These are phyloP conservation scores for Parochlus steinenii DNA, from an alignment of 2,888 invertebrate genomes.

Conservation along the genomic window DNA sequence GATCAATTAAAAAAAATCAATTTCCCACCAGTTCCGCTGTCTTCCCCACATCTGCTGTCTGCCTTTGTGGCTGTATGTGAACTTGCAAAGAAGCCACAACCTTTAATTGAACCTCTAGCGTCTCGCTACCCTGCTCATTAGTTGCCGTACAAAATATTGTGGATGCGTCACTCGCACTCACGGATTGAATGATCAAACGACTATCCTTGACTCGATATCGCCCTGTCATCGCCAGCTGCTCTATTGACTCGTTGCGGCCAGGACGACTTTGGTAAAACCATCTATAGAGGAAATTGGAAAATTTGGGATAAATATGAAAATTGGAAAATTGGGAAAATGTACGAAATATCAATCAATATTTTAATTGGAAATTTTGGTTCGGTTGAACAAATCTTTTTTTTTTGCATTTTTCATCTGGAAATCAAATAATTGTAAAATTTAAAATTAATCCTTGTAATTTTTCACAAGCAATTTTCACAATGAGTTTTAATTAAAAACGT, in stretches of 20 bases:
- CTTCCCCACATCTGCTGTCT: slow-evolving; percentile 66
- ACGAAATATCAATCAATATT: slow-evolving; percentile 11
- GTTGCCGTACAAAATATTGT: slow-evolving; percentile 36
- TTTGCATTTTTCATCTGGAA: too few relatives aligned
- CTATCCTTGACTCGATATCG: slow-evolving; percentile 34
- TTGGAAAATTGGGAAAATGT: too few relatives aligned
- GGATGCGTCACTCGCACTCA: slow-evolving; percentile 33
- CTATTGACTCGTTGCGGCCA: slow-evolving; percentile 33
- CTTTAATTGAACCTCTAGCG: slow-evolving; percentile 34
- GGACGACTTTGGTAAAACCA: slow-evolving; percentile 22
- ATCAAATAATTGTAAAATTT: too few relatives aligned
- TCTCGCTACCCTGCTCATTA: slow-evolving; percentile 37
- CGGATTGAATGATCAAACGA: slow-evolving; percentile 33
- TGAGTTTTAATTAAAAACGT: too few relatives aligned
- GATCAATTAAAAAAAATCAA: neutral
- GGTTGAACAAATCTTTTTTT: too few relatives aligned
- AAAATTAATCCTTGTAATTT: too few relatives aligned
- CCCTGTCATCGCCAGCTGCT: slow-evolving; percentile 29
- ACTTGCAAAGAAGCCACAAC: slow-evolving; percentile 54
- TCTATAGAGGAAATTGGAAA: slow-evolving; percentile 6
- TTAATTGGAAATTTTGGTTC: too few relatives aligned
- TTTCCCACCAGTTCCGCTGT: slow-evolving; percentile 52
- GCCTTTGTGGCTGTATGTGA: slow-evolving; percentile 53
- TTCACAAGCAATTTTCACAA: too few relatives aligned
- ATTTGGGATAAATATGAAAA: slow-evolving; percentile 1